phyloP scores from a whole-genome alignment of 2,113 vertebrate genomes.

The Bos taurus region DNA sequence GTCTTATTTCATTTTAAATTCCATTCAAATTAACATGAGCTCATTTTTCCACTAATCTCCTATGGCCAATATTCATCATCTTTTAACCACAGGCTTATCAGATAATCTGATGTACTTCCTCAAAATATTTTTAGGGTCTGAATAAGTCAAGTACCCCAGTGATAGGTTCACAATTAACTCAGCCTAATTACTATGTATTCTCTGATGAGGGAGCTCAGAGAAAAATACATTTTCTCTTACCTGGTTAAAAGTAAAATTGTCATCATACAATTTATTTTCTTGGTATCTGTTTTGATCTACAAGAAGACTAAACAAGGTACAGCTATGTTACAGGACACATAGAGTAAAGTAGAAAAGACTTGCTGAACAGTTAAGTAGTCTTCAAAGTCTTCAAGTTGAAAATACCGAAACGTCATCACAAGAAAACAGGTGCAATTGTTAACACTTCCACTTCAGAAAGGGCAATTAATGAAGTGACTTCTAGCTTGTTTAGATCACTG shows the following conservation, averaged over 20 bases:
- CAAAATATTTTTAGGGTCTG: neutral
- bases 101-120: neutral
- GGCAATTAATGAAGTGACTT: neutral
- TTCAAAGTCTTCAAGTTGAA: neutral
- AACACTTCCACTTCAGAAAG: neutral
- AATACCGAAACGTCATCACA: neutral
- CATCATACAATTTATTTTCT: neutral
- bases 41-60: neutral
- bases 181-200: neutral
- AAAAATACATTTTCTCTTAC: neutral
- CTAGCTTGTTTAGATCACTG: neutral
- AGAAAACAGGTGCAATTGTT: neutral
- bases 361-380: neutral
- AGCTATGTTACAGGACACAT: neutral
- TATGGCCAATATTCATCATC: neutral
- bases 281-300: neutral
- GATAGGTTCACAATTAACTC: neutral
- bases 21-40: neutral
- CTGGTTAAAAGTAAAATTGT: neutral
- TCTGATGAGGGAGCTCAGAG: neutral
- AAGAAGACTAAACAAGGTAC: neutral
- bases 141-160: neutral
- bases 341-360: neutral
- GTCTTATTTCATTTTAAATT: constrained; percentile 17
- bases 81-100: neutral